Conservation (phyloP, 2,888 invertebrate genomes). For the Heteropelma amictum region DNA sequence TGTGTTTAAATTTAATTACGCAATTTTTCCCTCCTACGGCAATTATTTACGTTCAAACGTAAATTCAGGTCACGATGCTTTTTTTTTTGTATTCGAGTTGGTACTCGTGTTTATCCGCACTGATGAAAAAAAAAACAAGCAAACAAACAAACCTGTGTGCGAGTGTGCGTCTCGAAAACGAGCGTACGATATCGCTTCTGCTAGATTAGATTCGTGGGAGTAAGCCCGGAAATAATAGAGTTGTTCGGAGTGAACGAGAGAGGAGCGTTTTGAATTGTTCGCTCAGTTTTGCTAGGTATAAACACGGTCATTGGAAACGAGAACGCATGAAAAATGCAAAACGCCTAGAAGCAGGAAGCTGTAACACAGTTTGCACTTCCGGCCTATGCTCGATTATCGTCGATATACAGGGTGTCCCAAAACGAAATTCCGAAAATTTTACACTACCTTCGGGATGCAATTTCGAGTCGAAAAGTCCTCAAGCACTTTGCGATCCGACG, state of each 20-base stretch:
- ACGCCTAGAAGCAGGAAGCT: slow-evolving; percentile 47
- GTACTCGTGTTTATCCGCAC: slow-evolving; percentile 1
- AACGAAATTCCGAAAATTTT: no score
- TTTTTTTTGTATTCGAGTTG: slow-evolving; percentile 15
- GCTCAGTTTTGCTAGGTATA: slow-evolving; percentile 32
- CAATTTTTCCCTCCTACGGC: neutral
- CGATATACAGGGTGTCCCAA: no score
- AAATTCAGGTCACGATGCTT: slow-evolving; percentile 9
- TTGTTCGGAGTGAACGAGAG: slow-evolving; percentile 16
- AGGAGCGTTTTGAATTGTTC: slow-evolving; percentile 3
- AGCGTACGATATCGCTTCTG: slow-evolving; percentile 27
- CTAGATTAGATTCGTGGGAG: slow-evolving; percentile 48
- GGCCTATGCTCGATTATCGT: slow-evolving; percentile 23
- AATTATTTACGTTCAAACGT: slow-evolving; percentile 9
- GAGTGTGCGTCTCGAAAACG: neutral
- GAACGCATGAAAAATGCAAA: slow-evolving; percentile 24
- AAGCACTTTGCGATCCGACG: no score
- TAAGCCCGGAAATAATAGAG: slow-evolving; percentile 50
- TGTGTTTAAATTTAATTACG: no score
- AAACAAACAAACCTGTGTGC: neutral
- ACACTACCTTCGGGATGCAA: no score
- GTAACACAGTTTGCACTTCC: slow-evolving; percentile 53
- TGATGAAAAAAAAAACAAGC: slow-evolving; percentile 9
- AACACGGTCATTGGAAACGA: slow-evolving; percentile 27
- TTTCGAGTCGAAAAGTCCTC: no score